Evolutionary conservation across 2,888 invertebrate species (phyloP).

Genomic region (Drosophila niveifrons): DNA sequence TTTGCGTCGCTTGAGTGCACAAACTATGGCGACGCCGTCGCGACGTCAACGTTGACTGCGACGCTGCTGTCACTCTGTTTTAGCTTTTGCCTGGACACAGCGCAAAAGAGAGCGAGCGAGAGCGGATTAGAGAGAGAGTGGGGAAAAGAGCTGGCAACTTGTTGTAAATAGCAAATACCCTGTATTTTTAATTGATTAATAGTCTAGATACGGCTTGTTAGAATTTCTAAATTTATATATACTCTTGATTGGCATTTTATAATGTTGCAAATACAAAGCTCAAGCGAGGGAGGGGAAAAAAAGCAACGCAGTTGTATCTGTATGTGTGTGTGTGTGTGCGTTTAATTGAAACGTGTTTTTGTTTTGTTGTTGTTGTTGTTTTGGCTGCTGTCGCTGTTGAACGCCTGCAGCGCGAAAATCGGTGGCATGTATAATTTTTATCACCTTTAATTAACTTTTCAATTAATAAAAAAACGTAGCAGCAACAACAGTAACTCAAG

Average conservation of each 20-base stretch:
- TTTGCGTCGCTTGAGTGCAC: slow-evolving; percentile 26
- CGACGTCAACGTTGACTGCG: slow-evolving; percentile 18
- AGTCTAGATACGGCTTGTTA: slow-evolving; percentile 8
- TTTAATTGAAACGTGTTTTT: slow-evolving; percentile 72
- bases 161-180: slow-evolving; percentile 55
- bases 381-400: slow-evolving; percentile 53
- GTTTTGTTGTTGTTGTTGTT: slow-evolving; percentile 44
- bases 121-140: slow-evolving; percentile 5
- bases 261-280: slow-evolving; percentile 4
- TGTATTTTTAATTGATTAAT: slow-evolving; percentile 54
- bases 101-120: slow-evolving; percentile 8
- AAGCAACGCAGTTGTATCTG: slow-evolving; percentile 25
- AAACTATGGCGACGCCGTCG: slow-evolving; percentile 53
- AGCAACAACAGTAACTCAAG: slow-evolving; percentile 44
- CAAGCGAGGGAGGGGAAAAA: not conserved
- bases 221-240: slow-evolving; percentile 15
- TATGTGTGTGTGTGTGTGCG: slow-evolving; percentile 42
- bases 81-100: slow-evolving; percentile 16
- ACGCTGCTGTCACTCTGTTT: slow-evolving; percentile 19
- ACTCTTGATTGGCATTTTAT: not conserved
- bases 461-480: slow-evolving; percentile 80
- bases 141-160: slow-evolving; percentile 40
- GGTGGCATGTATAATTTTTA: slow-evolving; percentile 84
- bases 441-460: slow-evolving; percentile 84
- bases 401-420: slow-evolving; percentile 82